Percentiles rank a stretch among this genome's conserved stretches.
phyloP scores from a whole-genome alignment of 1,140 invertebrate species.

The Whitmania pigra region DNA sequence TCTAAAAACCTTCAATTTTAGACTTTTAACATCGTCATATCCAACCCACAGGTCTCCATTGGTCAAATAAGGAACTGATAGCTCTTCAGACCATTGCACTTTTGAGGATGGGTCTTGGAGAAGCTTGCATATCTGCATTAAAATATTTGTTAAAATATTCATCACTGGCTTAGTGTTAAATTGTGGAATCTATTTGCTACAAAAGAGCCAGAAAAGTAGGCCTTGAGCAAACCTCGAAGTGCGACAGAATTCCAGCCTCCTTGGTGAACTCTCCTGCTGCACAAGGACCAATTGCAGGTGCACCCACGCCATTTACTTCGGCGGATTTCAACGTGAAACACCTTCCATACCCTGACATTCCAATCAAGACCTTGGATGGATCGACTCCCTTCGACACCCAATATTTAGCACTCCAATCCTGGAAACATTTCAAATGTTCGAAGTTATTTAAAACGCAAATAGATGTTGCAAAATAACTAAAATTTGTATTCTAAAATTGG shows the following conservation, averaged over 20 bases:
- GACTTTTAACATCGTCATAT: constrained; percentile 66
- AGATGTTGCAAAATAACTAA: neutral
- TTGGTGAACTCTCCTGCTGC: constrained; percentile 65
- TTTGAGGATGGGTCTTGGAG: neutral
- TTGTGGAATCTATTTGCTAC: neutral
- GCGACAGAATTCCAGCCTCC: constrained; percentile 78
- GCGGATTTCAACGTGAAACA: constrained; percentile 59
- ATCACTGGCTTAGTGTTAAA: neutral
- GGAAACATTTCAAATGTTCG: constrained; percentile 4
- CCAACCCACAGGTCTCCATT: constrained; percentile 74
- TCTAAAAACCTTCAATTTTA: constrained; percentile 57
- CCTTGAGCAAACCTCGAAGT: constrained; percentile 57
- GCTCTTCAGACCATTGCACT: constrained; percentile 50
- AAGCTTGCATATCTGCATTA: neutral
- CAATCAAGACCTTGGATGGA: constrained; percentile 65
- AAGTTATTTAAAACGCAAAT: neutral
- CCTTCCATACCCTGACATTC: constrained; percentile 78
- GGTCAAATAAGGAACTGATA: constrained; percentile 62
- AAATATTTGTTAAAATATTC: neutral
- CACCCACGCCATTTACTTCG: constrained; percentile 71
- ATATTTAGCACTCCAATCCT: constrained; percentile 35
- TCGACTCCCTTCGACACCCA: constrained; percentile 67
- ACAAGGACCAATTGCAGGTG: constrained; percentile 58
- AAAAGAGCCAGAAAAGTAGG: no score
- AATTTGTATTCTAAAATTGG: neutral